A percentile compares a stretch with the other conserved stretches of the same genome.
Conservation (phyloP, 53 echinoderm and acorn worm genomes). For the Mesocentrotus franciscanus region DNA sequence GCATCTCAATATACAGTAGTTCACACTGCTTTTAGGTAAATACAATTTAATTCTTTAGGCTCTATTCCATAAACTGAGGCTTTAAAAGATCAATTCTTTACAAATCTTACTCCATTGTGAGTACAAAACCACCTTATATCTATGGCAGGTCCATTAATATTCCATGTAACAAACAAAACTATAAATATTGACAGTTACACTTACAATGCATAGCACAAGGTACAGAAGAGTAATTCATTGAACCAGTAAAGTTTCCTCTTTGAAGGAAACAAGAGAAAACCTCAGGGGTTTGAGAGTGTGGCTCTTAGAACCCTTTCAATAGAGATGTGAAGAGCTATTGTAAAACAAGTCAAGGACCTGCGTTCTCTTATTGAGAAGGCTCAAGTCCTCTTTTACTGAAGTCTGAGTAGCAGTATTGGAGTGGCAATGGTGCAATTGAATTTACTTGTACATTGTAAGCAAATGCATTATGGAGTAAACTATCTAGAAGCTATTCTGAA, state of each 20-base stretch:
- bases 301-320: neutral
- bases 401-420: neutral
- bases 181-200: slow-evolving; percentile 29
- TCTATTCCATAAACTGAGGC: neutral
- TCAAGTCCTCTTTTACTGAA: neutral
- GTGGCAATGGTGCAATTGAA: neutral
- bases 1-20: neutral
- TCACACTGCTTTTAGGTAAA: neutral
- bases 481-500: neutral
- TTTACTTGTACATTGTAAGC: neutral
- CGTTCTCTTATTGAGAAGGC: neutral
- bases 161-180: slow-evolving; percentile 24
- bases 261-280: slow-evolving; percentile 27
- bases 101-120: neutral
- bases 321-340: slow-evolving; percentile 37
- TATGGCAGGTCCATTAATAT: slow-evolving; percentile 3
- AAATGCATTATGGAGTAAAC: neutral
- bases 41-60: neutral
- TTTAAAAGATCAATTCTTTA: neutral
- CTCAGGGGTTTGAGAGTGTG: neutral
- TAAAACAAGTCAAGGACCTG: slow-evolving; percentile 40
- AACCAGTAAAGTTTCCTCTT: slow-evolving; percentile 22
- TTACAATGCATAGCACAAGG: neutral
- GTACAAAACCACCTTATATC: neutral
- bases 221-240: neutral